Evolutionary conservation across 2,113 vertebrate species (phyloP).

Genomic region (Mesoclemmys tuberculata): DNA sequence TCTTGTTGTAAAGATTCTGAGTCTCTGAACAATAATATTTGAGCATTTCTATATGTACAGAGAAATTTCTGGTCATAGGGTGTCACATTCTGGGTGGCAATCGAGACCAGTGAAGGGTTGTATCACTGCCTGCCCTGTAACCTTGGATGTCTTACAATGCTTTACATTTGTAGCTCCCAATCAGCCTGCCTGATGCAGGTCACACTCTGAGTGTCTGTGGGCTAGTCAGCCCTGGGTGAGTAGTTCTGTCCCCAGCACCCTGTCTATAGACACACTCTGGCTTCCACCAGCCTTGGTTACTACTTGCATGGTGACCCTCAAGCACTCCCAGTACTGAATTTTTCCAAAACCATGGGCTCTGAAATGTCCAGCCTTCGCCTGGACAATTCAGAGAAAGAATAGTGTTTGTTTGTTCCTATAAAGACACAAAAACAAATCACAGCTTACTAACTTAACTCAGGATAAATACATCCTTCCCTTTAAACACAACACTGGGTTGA

Average conservation of each 20-base stretch:
- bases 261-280: not conserved
- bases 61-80: not conserved
- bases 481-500: too few relatives aligned
- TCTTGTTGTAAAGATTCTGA: not conserved
- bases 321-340: not conserved
- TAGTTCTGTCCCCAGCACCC: not conserved
- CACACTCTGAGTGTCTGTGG: not conserved
- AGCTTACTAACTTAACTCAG: too few relatives aligned
- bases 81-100: not conserved
- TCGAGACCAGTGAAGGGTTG: not conserved
- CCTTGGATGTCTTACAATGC: not conserved
- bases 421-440: too few relatives aligned
- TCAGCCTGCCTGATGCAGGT: not conserved
- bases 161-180: not conserved
- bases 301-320: not conserved
- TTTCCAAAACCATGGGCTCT: not conserved
- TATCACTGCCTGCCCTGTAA: not conserved
- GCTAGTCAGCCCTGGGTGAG: not conserved
- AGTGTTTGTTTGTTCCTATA: too few relatives aligned
- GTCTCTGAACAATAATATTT: not conserved
- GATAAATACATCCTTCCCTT: too few relatives aligned
- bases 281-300: not conserved
- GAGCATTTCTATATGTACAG: not conserved
- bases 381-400: too few relatives aligned
- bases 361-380: too few relatives aligned